Conservation (phyloP, 1,140 invertebrate genomes). For the Thalassaphorura encarpata region DNA sequence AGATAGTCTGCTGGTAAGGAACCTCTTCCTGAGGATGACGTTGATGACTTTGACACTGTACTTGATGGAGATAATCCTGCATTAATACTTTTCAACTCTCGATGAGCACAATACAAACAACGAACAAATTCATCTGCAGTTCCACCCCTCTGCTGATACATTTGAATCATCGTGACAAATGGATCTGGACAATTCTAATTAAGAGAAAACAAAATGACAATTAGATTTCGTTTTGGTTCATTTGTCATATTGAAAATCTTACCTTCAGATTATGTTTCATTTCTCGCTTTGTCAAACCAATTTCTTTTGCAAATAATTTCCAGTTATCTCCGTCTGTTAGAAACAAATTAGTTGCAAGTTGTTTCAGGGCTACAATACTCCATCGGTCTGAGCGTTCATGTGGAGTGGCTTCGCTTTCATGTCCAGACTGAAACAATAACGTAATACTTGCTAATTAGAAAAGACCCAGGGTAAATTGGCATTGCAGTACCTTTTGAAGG, state of each 20-base stretch:
- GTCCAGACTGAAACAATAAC: slow-evolving; percentile 27
- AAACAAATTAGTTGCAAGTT: slow-evolving; percentile 33
- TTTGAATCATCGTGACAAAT: slow-evolving; percentile 33
- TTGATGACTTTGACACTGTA: neutral
- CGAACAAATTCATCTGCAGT: slow-evolving; percentile 37
- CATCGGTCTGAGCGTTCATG: slow-evolving; percentile 30
- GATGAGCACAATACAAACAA: slow-evolving; percentile 33
- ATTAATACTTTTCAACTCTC: slow-evolving; percentile 20
- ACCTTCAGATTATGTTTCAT: slow-evolving; percentile 31
- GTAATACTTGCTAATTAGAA: neutral
- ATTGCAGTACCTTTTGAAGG: slow-evolving; percentile 33
- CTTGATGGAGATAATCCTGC: neutral
- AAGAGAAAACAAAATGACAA: neutral
- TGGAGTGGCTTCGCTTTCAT: slow-evolving; percentile 31
- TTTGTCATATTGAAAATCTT: neutral
- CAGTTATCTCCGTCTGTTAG: slow-evolving; percentile 35
- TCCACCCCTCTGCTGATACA: slow-evolving; percentile 33
- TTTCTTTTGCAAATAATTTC: slow-evolving; percentile 34
- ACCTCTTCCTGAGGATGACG: slow-evolving; percentile 6
- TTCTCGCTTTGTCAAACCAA: slow-evolving; percentile 36
- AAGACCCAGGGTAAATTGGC: neutral
- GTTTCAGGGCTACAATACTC: slow-evolving; percentile 33
- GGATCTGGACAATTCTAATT: slow-evolving; percentile 33
- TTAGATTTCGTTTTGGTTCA: too few species aligned
- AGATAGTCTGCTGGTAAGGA: neutral